These are phyloP conservation scores for Chaenogobius annularis DNA, from an alignment of 2,113 vertebrate genomes.

Conservation along the genomic window DNA sequence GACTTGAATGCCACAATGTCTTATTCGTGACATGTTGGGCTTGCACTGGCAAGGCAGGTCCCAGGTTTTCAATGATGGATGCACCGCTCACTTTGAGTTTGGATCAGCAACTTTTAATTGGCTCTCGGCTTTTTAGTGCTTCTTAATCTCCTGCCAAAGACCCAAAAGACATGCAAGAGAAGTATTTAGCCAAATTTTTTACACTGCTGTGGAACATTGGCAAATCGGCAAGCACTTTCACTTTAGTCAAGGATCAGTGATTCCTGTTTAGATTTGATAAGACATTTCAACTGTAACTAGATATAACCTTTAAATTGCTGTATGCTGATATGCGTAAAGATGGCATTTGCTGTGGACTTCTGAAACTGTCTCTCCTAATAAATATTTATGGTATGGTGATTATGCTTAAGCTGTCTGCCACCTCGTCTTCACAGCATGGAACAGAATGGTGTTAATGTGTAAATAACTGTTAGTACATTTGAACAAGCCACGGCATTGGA, in stretches of 20 bases:
- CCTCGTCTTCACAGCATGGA: not conserved
- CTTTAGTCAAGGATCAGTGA: not conserved
- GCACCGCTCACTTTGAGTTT: slow-evolving; percentile 60
- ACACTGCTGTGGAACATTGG: not conserved
- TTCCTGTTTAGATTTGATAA: not conserved
- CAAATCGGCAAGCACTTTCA: not conserved
- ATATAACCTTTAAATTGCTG: not conserved
- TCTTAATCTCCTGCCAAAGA: slow-evolving; percentile 42
- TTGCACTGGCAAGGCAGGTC: slow-evolving; percentile 12
- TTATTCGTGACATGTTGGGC: slow-evolving; percentile 27
- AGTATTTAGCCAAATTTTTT: slow-evolving; percentile 24
- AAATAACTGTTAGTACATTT: not conserved
- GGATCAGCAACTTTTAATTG: slow-evolving; percentile 68
- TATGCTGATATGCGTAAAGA: not conserved
- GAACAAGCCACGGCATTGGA: not conserved
- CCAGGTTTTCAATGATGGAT: slow-evolving; percentile 39
- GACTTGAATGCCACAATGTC: slow-evolving; percentile 6
- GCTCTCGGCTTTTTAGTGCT: slow-evolving; percentile 37
- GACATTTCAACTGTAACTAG: not conserved
- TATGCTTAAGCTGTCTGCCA: slow-evolving; percentile 1
- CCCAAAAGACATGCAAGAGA: slow-evolving; percentile 22
- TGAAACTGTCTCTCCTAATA: not conserved
- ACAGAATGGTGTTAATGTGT: not conserved
- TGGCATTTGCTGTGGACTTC: not conserved
- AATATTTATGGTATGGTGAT: slow-evolving; percentile 3